Conservation (phyloP, 2,888 invertebrate species). For the Synergus laeviventris region DNA sequence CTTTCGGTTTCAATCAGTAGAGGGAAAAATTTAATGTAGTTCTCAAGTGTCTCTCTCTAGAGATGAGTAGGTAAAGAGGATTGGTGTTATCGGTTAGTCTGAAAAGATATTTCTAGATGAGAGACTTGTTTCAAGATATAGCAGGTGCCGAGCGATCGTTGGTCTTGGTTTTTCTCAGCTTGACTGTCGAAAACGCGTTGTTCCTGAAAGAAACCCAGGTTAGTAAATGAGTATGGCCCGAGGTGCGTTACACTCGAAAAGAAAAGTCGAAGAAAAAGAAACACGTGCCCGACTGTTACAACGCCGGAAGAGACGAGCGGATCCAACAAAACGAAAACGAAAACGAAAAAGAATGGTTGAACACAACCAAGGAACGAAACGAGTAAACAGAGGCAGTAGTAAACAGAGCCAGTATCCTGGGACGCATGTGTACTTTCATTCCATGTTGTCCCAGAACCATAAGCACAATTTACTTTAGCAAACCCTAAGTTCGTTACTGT, state of each 20-base stretch:
- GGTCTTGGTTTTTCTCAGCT: conserved; percentile 91
- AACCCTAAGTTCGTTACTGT: conserved; percentile 2
- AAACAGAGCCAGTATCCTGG: conserved; percentile 32
- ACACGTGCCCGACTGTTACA: conserved; percentile 30
- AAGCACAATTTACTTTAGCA: conserved; percentile 26
- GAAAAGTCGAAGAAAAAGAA: conserved; percentile 42
- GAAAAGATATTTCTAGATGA: conserved; percentile 40
- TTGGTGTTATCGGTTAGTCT: conserved; percentile 25
- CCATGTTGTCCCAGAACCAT: conserved; percentile 19
- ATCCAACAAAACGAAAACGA: conserved; percentile 28
- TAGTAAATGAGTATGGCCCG: conserved; percentile 50
- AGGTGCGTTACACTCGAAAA: conserved; percentile 45
- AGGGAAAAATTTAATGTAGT: neutral
- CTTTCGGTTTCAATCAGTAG: neutral
- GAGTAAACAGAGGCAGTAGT: conserved; percentile 34
- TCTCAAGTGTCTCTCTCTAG: conserved; percentile 1
- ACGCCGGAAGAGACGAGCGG: conserved; percentile 37
- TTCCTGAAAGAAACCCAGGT: conserved; percentile 80
- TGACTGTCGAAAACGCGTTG: conserved; percentile 92
- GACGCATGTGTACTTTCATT: conserved; percentile 26
- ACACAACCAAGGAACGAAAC: conserved; percentile 28
- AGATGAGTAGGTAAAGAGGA: conserved; percentile 4
- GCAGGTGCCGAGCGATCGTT: conserved; percentile 91
- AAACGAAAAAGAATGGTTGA: conserved; percentile 10
- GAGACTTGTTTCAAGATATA: conserved; percentile 67